These are phyloP conservation scores for Seira sanloemensis DNA, from an alignment of 2,888 invertebrate genomes.

Conservation along the genomic window DNA sequence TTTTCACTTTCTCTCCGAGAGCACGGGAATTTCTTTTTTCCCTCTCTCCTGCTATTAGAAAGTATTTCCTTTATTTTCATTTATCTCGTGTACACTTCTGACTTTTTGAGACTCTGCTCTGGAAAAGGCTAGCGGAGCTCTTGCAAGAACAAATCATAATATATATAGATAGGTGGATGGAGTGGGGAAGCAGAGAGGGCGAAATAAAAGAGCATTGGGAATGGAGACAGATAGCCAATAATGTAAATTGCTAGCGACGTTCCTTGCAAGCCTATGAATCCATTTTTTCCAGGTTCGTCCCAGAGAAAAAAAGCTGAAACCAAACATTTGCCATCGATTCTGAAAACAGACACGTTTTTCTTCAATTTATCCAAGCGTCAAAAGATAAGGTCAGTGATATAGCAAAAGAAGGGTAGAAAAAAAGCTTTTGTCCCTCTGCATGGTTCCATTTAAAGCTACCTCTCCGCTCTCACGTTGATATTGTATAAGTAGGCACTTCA, in stretches of 20 bases:
- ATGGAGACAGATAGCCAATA: conserved; percentile 65
- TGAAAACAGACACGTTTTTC: conserved; percentile 64
- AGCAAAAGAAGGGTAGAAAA: conserved; percentile 18
- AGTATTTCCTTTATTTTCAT: not conserved
- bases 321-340: conserved; percentile 59
- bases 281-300: conserved; percentile 23
- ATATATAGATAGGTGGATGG: not conserved
- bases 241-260: conserved; percentile 64
- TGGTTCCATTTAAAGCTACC: not conserved
- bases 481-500: conserved; percentile 4
- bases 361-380: conserved; percentile 65
- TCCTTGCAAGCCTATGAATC: conserved; percentile 58
- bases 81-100: not conserved
- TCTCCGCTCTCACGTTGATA: conserved; percentile 5
- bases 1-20: conserved; percentile 14
- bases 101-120: too few relatives aligned
- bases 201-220: conserved; percentile 45
- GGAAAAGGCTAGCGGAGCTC: not conserved
- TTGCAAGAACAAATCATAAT: not conserved
- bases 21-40: not conserved
- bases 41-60: too few relatives aligned
- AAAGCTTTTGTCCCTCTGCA: conserved; percentile 6
- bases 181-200: not conserved
- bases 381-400: conserved; percentile 64
- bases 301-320: conserved; percentile 24